Evolutionary conservation across 2,888 invertebrate genomes (phyloP).

Genomic region (Sthenelais limicola): DNA sequence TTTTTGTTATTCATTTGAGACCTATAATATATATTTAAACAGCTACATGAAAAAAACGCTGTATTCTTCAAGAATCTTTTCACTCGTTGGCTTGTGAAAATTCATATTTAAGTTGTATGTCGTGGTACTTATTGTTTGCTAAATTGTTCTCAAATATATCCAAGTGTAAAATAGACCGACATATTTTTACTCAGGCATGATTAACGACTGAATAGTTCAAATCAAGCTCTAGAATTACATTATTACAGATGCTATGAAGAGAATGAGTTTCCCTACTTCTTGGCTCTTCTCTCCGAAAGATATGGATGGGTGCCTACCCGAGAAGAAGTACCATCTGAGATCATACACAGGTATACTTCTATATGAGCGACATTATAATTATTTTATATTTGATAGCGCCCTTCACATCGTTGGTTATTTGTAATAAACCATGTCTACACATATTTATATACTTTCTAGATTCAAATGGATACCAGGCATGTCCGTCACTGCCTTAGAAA

Average conservation of each 20-base stretch:
- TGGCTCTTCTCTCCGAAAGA: constrained; percentile 66
- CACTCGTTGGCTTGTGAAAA: too few relatives aligned
- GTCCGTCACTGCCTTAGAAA: constrained; percentile 70
- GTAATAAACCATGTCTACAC: not conserved
- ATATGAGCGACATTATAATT: not conserved
- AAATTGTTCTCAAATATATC: too few relatives aligned
- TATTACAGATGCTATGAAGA: constrained; percentile 56
- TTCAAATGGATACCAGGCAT: constrained; percentile 63
- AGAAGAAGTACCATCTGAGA: constrained; percentile 59
- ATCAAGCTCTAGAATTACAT: too few relatives aligned
- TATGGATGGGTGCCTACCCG: constrained; percentile 69
- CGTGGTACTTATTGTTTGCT: too few relatives aligned
- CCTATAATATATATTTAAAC: too few relatives aligned
- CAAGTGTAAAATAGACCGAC: too few relatives aligned
- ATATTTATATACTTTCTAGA: constrained; percentile 1
- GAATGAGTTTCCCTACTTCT: constrained; percentile 66
- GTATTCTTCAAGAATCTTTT: too few relatives aligned
- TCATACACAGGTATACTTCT: constrained; percentile 55
- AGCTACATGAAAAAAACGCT: too few relatives aligned
- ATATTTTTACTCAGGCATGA: too few relatives aligned
- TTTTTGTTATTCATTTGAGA: too few relatives aligned
- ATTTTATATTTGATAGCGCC: not conserved
- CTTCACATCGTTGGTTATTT: not conserved
- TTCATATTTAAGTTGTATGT: too few relatives aligned
- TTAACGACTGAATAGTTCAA: too few relatives aligned